Percentiles rank a stretch among this genome's conserved stretches.
Evolutionary conservation across 1,140 invertebrate genomes (phyloP).

Genomic region (Cotesia chilonis): DNA sequence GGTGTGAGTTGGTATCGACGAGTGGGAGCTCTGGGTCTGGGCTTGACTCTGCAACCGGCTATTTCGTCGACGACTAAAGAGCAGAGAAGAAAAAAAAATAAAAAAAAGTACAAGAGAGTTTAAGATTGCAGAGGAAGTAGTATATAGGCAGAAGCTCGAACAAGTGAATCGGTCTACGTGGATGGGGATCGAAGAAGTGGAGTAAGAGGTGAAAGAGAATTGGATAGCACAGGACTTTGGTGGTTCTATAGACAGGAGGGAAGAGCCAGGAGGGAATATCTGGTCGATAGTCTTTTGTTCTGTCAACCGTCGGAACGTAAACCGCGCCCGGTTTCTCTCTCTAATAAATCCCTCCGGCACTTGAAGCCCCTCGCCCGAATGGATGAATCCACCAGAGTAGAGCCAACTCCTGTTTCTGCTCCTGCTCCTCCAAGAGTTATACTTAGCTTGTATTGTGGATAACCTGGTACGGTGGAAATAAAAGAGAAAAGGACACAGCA

Average conservation of each 20-base stretch:
- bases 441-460: neutral
- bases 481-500: conserved; percentile 19
- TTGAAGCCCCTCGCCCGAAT: conserved; percentile 33
- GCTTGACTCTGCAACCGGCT: neutral
- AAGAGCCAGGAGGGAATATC: conserved; percentile 42
- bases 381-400: too few species aligned
- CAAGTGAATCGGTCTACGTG: conserved; percentile 35
- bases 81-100: neutral
- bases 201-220: conserved; percentile 32
- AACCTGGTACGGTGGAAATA: neutral
- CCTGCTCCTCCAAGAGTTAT: conserved; percentile 24
- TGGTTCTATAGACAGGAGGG: too few species aligned
- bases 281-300: conserved; percentile 65
- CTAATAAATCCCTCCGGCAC: conserved; percentile 37
- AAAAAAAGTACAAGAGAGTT: neutral
- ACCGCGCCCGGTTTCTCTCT: conserved; percentile 49
- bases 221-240: neutral
- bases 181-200: conserved; percentile 21
- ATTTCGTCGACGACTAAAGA: too few species aligned
- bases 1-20: neutral
- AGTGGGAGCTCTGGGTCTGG: neutral
- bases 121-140: neutral
- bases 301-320: conserved; percentile 62
- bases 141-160: neutral
- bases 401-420: conserved; percentile 16